These are phyloP conservation scores for Mythimna pallens DNA, from an alignment of 2,888 invertebrate species.

Conservation along the genomic window DNA sequence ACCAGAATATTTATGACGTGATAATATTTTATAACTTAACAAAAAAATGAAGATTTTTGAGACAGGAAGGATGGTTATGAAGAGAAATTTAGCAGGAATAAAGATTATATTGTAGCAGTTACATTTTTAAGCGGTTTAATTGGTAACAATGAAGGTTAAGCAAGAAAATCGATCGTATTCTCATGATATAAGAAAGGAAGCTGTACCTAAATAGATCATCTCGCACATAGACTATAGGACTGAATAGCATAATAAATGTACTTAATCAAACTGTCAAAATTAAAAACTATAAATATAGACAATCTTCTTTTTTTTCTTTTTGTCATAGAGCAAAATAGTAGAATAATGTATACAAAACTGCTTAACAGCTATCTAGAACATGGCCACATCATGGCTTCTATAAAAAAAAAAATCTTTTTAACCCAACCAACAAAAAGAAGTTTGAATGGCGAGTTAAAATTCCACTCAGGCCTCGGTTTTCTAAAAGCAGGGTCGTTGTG, in stretches of 20 bases:
- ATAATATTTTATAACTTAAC: background rate
- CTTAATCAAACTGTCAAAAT: no score
- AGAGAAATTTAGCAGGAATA: background rate
- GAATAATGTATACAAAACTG: background rate
- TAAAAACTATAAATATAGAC: no score
- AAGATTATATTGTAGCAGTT: background rate
- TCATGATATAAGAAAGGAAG: background rate
- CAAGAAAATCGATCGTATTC: background rate
- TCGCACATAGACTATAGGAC: background rate
- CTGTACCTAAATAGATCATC: no score
- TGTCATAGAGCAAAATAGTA: background rate
- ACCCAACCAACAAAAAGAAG: constrained; percentile 55
- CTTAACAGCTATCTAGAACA: constrained; percentile 11
- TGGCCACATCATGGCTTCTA: constrained; percentile 15
- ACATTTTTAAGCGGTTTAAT: background rate
- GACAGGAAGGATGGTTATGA: background rate
- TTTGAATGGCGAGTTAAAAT: constrained; percentile 73
- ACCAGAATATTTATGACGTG: background rate
- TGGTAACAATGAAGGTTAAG: background rate
- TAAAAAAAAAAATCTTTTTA: constrained; percentile 21
- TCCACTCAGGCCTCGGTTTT: constrained; percentile 78
- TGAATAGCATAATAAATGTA: background rate
- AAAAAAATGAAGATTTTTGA: background rate
- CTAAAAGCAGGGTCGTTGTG: constrained; percentile 80
- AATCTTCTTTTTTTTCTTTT: no score